Conservation (phyloP, 1,140 invertebrate genomes). For the Tyrophagus putrescentiae region DNA sequence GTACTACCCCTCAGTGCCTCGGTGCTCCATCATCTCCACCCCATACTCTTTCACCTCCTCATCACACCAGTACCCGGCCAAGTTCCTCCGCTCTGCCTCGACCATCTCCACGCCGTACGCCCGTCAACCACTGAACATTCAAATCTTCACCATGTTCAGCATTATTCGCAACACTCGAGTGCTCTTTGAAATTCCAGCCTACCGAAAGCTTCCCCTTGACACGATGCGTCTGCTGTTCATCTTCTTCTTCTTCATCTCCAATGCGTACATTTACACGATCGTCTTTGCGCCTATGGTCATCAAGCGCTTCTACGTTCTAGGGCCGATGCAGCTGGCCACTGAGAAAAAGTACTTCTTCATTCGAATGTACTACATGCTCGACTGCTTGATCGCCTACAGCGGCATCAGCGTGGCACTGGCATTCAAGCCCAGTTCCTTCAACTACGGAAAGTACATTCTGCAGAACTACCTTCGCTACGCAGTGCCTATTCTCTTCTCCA, state of each 20-base stretch:
- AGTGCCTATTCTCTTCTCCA: slow-evolving; percentile 5
- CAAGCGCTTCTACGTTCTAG: slow-evolving; percentile 10
- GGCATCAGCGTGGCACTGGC: background rate
- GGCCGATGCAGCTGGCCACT: background rate
- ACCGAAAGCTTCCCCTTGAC: background rate
- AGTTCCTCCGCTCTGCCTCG: background rate
- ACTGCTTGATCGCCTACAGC: slow-evolving; percentile 13
- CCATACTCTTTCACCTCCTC: background rate
- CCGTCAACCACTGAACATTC: background rate
- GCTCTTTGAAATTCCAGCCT: slow-evolving; percentile 7
- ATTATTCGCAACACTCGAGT: slow-evolving; percentile 4
- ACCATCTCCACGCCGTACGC: background rate
- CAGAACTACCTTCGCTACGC: slow-evolving; percentile 8
- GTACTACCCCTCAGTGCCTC: background rate
- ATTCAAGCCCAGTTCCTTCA: background rate
- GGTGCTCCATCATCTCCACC: background rate
- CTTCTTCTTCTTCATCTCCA: slow-evolving; percentile 9
- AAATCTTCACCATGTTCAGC: background rate
- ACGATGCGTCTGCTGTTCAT: slow-evolving; percentile 10
- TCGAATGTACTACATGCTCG: slow-evolving; percentile 9
- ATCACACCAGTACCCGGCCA: background rate
- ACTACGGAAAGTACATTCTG: slow-evolving; percentile 14
- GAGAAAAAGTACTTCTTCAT: slow-evolving; percentile 16
- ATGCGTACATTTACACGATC: slow-evolving; percentile 12
- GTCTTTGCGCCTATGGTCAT: slow-evolving; percentile 12